These are phyloP conservation scores for Campylorhamphus procurvoides DNA, from an alignment of 2,113 vertebrate genomes.

Conservation along the genomic window DNA sequence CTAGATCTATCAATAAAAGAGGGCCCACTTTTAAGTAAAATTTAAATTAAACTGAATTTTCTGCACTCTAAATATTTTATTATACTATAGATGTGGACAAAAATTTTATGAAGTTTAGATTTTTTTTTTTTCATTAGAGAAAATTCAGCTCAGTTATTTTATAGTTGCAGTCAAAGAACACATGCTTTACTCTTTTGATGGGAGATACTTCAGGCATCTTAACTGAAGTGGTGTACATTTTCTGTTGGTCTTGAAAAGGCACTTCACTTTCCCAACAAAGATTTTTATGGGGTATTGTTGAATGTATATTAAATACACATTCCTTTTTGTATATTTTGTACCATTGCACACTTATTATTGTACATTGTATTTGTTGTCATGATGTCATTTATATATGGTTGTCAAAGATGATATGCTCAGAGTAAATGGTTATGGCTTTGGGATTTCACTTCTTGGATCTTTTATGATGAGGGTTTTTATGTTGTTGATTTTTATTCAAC, in stretches of 20 bases:
- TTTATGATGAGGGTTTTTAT: constrained; percentile 54
- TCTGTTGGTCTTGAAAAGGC: constrained; percentile 42
- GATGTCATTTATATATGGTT: constrained; percentile 48
- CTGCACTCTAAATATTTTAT: constrained; percentile 49
- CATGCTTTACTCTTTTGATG: not conserved
- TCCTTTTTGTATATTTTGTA: constrained; percentile 69
- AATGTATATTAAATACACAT: constrained; percentile 63
- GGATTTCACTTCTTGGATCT: constrained; percentile 57
- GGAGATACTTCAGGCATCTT: constrained; percentile 30
- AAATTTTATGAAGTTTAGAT: not conserved
- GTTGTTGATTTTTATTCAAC: constrained; percentile 59
- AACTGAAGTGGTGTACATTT: constrained; percentile 35
- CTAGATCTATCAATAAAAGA: constrained; percentile 14
- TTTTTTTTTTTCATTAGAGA: not conserved
- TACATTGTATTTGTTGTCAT: constrained; percentile 49
- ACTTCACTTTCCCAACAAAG: constrained; percentile 32
- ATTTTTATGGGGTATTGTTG: constrained; percentile 58
- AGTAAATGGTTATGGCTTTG: constrained; percentile 57
- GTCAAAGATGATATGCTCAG: constrained; percentile 42
- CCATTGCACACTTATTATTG: constrained; percentile 34
- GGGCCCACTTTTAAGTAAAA: constrained; percentile 35
- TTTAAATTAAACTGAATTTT: constrained; percentile 19
- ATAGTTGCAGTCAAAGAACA: constrained; percentile 3
- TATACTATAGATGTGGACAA: not conserved
- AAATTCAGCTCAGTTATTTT: constrained; percentile 31